A percentile compares a stretch with the other conserved stretches of the same genome.
Evolutionary conservation across 1,140 invertebrate genomes (phyloP).

Genomic region (Tribolium castaneum): DNA sequence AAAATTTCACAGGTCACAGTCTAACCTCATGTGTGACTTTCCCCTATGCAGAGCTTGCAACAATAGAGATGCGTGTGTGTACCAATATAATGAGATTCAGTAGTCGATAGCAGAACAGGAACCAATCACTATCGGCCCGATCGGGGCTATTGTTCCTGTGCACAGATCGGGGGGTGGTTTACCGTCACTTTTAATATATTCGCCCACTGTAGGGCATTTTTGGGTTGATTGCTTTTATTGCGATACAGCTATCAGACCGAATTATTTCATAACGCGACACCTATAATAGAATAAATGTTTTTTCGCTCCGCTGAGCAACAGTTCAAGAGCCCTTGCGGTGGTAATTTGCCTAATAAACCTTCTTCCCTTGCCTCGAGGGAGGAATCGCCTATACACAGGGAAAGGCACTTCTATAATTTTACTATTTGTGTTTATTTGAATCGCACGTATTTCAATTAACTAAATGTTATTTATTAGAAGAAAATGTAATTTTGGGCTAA

Average conservation of each 20-base stretch:
- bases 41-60: constrained; percentile 49
- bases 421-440: no score
- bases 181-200: constrained; percentile 42
- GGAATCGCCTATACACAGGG: no score
- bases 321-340: background rate
- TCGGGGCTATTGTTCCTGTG: constrained; percentile 51
- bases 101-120: constrained; percentile 55
- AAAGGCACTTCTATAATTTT: no score
- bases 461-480: no score
- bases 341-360: background rate
- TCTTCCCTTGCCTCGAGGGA: no score
- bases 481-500: no score
- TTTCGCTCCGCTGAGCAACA: background rate
- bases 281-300: background rate
- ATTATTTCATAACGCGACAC: background rate
- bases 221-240: constrained; percentile 15
- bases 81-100: constrained; percentile 57
- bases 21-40: constrained; percentile 37
- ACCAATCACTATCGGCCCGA: constrained; percentile 57
- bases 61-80: constrained; percentile 58
- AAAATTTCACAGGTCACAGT: constrained; percentile 52
- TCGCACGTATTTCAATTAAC: no score
- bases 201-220: constrained; percentile 10
- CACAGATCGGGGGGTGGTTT: constrained; percentile 49
- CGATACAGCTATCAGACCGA: constrained; percentile 17